Percentiles rank a stretch among this genome's conserved stretches.
Evolutionary conservation across 2,888 invertebrate genomes (phyloP).

Genomic region (Brachypalpus laphriformis): DNA sequence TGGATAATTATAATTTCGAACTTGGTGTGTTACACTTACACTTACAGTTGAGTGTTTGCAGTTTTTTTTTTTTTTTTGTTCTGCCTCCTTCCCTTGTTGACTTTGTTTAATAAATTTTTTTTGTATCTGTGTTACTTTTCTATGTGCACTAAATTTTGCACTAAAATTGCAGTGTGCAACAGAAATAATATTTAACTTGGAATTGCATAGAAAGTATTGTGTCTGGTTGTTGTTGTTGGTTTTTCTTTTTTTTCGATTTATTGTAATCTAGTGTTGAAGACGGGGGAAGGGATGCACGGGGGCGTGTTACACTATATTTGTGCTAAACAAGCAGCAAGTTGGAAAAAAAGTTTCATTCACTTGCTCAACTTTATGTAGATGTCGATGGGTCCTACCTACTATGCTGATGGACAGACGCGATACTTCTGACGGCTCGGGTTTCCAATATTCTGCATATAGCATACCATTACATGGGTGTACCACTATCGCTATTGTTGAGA

Average conservation of each 20-base stretch:
- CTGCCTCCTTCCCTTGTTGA: slow-evolving; percentile 13
- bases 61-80: not conserved
- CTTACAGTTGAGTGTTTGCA: slow-evolving; percentile 11
- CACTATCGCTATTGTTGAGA: too few relatives aligned
- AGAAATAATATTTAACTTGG: slow-evolving; percentile 64
- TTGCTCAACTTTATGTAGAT: slow-evolving; percentile 27
- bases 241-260: slow-evolving; percentile 10
- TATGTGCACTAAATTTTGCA: slow-evolving; percentile 45
- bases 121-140: slow-evolving; percentile 27
- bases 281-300: too few relatives aligned
- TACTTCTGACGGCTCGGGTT: too few relatives aligned
- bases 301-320: not conserved
- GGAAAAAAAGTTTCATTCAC: not conserved
- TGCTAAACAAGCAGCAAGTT: not conserved
- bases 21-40: slow-evolving; percentile 35
- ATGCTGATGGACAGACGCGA: too few relatives aligned
- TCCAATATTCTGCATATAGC: too few relatives aligned
- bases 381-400: not conserved
- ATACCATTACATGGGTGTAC: too few relatives aligned
- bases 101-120: slow-evolving; percentile 20
- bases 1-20: slow-evolving; percentile 51
- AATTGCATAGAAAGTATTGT: slow-evolving; percentile 53
- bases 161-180: slow-evolving; percentile 47
- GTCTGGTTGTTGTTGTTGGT: not conserved
- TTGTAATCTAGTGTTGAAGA: slow-evolving; percentile 35